These are phyloP conservation scores for Diplodus puntazzo DNA, from an alignment of 2,797 vertebrate genomes.

Conservation along the genomic window DNA sequence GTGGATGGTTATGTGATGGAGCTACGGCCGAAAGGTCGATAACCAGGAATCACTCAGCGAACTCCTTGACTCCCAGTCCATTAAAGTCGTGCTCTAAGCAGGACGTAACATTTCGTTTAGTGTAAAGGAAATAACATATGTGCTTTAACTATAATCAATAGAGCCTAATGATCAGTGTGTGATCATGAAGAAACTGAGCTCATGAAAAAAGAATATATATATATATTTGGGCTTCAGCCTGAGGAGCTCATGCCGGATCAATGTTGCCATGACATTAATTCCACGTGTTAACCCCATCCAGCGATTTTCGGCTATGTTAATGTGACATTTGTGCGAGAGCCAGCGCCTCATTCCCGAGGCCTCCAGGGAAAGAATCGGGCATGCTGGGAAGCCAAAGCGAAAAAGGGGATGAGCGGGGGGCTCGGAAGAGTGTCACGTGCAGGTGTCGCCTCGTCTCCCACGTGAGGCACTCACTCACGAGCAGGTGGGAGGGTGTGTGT, in stretches of 20 bases:
- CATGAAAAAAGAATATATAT: conserved; percentile 1
- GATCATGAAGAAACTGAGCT: conserved; percentile 45
- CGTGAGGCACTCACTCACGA: conserved; percentile 38
- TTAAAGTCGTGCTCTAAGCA: conserved; percentile 27
- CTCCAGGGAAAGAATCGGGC: conserved; percentile 47
- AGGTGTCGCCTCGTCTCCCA: conserved; percentile 60
- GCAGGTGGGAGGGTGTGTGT: conserved; percentile 29
- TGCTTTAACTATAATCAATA: conserved; percentile 33
- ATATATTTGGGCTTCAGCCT: conserved; percentile 30
- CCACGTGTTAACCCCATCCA: conserved; percentile 39
- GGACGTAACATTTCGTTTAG: conserved; percentile 35
- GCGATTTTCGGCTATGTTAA: conserved; percentile 64
- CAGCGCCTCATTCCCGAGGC: conserved; percentile 29
- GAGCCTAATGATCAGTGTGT: conserved; percentile 27
- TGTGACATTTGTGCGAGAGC: conserved; percentile 72
- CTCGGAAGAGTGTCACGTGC: conserved; percentile 55
- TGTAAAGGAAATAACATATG: conserved; percentile 39
- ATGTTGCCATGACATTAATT: conserved; percentile 68
- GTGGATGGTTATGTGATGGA: conserved; percentile 41
- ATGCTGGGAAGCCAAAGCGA: conserved; percentile 62
- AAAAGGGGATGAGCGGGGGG: conserved; percentile 17
- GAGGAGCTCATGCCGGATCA: conserved; percentile 49
- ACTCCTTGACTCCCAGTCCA: conserved; percentile 27
- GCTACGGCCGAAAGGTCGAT: conserved; percentile 46
- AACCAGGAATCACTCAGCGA: conserved; percentile 52